These are phyloP conservation scores for Ellobium chinense DNA, from an alignment of 2,888 invertebrate genomes.

Conservation along the genomic window DNA sequence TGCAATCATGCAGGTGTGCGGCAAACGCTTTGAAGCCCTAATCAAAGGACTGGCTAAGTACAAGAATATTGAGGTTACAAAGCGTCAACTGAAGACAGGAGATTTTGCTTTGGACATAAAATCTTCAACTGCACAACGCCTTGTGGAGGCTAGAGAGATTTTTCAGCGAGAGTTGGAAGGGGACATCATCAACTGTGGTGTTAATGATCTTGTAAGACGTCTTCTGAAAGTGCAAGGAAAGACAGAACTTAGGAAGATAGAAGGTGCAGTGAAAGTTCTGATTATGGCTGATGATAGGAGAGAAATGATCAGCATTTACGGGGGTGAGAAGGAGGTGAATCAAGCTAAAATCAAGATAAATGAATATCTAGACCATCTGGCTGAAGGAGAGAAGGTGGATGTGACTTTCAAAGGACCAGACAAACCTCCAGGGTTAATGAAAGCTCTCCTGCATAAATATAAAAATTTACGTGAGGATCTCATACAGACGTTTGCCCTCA, in stretches of 20 bases:
- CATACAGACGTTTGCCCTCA: conserved; percentile 46
- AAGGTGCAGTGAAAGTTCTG: conserved; percentile 8
- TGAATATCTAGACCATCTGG: conserved; percentile 26
- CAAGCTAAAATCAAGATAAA: conserved; percentile 25
- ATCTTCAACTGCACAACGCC: not conserved
- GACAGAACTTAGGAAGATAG: conserved; percentile 30
- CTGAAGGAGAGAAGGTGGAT: conserved; percentile 2
- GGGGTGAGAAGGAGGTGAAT: conserved; percentile 6
- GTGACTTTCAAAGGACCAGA: conserved; percentile 54
- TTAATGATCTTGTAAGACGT: not conserved
- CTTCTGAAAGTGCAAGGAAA: conserved; percentile 39
- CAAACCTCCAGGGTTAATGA: conserved; percentile 64
- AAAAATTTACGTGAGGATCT: conserved; percentile 55
- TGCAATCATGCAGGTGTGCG: conserved; percentile 49
- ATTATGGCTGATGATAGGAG: conserved; percentile 26
- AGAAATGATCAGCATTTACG: conserved; percentile 39
- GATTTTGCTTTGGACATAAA: conserved; percentile 31
- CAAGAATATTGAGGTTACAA: not conserved
- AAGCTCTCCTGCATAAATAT: conserved; percentile 58
- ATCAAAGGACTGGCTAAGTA: conserved; percentile 27
- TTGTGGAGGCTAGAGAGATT: conserved; percentile 29
- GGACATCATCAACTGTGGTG: conserved; percentile 35
- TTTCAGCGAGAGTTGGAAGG: conserved; percentile 41
- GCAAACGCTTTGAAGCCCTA: conserved; percentile 47
- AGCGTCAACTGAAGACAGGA: conserved; percentile 8